Conservation (phyloP, 2,113 vertebrate species). For the Vidua chalybeata region DNA sequence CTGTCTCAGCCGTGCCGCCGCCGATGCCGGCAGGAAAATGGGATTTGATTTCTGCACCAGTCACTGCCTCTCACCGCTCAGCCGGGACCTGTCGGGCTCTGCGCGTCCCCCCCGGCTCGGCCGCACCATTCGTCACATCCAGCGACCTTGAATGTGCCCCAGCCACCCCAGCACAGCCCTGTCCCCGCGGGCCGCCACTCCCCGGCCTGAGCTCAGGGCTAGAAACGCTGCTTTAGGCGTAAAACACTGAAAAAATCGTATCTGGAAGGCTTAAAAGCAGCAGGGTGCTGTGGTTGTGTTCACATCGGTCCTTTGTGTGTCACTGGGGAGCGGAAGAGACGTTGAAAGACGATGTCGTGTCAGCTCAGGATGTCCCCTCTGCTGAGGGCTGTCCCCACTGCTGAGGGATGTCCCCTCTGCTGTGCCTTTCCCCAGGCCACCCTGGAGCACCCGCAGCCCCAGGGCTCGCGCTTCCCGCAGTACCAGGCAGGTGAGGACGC, state of each 20-base stretch:
- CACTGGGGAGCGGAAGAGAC: rapidly evolving
- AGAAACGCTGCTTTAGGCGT: rapidly evolving
- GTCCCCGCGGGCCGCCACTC: not conserved
- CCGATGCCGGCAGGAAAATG: not conserved
- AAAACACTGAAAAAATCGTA: rapidly evolving
- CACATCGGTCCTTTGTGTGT: not conserved
- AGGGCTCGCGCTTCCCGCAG: rapidly evolving
- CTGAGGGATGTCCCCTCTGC: not conserved
- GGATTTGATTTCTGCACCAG: slow-evolving; percentile 3
- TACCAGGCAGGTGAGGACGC: rapidly evolving
- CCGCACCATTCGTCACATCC: rapidly evolving
- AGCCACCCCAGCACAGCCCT: not conserved
- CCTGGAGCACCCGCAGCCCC: not conserved
- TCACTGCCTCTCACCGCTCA: not conserved
- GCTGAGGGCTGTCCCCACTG: not conserved
- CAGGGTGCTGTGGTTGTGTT: rapidly evolving
- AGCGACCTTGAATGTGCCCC: not conserved
- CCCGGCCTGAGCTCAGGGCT: not conserved
- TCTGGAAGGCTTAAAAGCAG: not conserved
- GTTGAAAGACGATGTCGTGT: not conserved
- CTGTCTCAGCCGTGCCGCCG: not conserved
- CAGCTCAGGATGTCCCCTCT: not conserved
- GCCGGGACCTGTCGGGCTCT: not conserved
- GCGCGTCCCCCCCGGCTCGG: not conserved
- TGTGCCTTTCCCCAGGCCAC: not conserved